phyloP scores from a whole-genome alignment of 2,888 invertebrate species.

The Dysmachus trigonus region DNA sequence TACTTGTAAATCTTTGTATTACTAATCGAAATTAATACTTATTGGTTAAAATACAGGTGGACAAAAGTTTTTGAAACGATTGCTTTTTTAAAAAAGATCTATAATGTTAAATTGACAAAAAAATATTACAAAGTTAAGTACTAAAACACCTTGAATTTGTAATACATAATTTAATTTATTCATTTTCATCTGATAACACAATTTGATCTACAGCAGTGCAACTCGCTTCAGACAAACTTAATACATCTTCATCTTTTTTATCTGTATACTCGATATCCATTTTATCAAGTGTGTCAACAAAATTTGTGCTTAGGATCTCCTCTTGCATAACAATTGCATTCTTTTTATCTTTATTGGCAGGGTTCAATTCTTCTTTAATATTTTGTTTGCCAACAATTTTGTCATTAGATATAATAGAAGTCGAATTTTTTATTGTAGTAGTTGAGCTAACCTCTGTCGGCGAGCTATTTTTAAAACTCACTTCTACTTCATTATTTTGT shows the following conservation, averaged over 20 bases:
- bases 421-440: neutral
- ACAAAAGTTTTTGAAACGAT: too few relatives aligned
- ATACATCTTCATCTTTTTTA: neutral
- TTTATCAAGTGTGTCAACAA: neutral
- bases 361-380: neutral
- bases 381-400: neutral
- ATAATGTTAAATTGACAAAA: too few relatives aligned
- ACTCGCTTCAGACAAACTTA: neutral
- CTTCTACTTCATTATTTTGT: neutral
- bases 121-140: neutral
- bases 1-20: too few relatives aligned
- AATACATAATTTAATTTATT: neutral
- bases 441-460: neutral
- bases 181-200: neutral
- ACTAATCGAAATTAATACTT: too few relatives aligned
- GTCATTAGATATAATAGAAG: neutral
- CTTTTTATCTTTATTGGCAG: too few relatives aligned
- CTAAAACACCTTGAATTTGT: neutral
- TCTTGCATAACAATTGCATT: too few relatives aligned
- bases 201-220: neutral
- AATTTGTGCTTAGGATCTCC: neutral
- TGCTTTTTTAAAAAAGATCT: too few relatives aligned
- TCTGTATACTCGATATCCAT: neutral
- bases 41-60: too few relatives aligned
- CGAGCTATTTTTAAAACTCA: neutral